These are phyloP conservation scores for Turdus rufiventris DNA, from an alignment of 2,113 vertebrate species.

Conservation along the genomic window DNA sequence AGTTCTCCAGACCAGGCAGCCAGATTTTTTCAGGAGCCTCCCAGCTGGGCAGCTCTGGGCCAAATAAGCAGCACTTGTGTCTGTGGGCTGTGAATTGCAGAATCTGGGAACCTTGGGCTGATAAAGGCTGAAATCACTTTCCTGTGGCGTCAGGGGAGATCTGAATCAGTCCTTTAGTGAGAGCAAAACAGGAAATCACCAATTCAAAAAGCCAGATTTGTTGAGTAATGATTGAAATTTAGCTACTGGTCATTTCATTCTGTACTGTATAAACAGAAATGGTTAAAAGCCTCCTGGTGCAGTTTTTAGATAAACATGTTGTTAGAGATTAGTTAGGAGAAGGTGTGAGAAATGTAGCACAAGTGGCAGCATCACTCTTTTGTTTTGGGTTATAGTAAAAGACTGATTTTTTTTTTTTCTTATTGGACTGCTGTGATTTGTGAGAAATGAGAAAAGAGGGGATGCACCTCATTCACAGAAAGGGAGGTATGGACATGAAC, in stretches of 20 bases:
- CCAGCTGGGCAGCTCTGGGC: neutral
- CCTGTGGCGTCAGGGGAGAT: neutral
- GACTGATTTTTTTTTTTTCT: neutral
- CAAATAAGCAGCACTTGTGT: neutral
- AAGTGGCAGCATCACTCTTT: neutral
- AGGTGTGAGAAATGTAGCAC: neutral
- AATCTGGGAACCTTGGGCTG: neutral
- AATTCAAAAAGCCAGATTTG: slow-evolving; percentile 47
- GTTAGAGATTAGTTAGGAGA: neutral
- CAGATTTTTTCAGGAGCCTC: neutral
- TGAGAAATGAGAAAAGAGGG: no score
- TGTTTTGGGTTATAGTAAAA: neutral
- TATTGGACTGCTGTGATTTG: neutral
- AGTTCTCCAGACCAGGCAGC: neutral
- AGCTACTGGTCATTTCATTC: slow-evolving; percentile 3
- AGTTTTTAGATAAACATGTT: slow-evolving; percentile 15
- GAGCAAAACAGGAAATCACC: slow-evolving; percentile 61
- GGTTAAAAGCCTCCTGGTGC: slow-evolving; percentile 10
- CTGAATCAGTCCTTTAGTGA: neutral
- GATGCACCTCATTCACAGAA: neutral
- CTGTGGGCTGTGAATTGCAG: slow-evolving; percentile 22
- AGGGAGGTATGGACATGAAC: neutral
- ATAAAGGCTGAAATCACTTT: neutral
- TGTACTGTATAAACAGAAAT: slow-evolving; percentile 37
- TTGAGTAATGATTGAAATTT: slow-evolving; percentile 35